Evolutionary conservation across 37 sponge, comb jelly and placozoan species (phyloP).

Genomic region (Ephydatia muelleri): DNA sequence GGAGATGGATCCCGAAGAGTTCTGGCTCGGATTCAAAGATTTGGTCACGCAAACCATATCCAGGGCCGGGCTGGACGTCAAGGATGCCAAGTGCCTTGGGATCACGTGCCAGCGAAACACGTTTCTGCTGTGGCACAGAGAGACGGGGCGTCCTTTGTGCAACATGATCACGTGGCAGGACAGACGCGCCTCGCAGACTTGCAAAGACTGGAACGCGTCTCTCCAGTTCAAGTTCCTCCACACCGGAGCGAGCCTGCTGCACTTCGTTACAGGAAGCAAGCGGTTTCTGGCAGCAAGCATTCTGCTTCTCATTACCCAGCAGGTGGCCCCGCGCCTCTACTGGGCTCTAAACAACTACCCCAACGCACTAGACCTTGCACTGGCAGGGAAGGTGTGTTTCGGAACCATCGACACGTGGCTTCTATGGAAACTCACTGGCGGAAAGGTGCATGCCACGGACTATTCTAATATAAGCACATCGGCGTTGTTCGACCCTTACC

Average conservation of each 20-base stretch:
- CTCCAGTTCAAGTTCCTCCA: conserved; percentile 68
- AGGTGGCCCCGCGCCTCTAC: conserved; percentile 70
- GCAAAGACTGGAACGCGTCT: conserved; percentile 78
- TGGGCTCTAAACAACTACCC: conserved; percentile 84
- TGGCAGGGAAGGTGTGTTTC: conserved; percentile 74
- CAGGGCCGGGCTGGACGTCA: conserved; percentile 37
- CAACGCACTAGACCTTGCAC: conserved; percentile 50
- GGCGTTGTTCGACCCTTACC: conserved; percentile 84
- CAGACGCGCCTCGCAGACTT: conserved; percentile 57
- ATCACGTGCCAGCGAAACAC: conserved; percentile 87
- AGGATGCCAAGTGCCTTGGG: conserved; percentile 71
- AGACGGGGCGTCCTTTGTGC: conserved; percentile 82
- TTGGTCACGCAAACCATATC: conserved; percentile 41
- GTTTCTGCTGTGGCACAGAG: conserved; percentile 87
- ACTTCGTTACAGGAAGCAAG: conserved; percentile 70
- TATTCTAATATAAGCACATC: conserved; percentile 85
- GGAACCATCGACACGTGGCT: conserved; percentile 96
- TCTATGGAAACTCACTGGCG: conserved; percentile 91
- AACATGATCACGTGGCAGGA: conserved; percentile 98
- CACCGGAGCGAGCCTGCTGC: conserved; percentile 44
- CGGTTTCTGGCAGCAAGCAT: conserved; percentile 78
- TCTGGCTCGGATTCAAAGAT: conserved; percentile 74
- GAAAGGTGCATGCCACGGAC: conserved; percentile 86
- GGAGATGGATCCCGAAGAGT: conserved; percentile 82
- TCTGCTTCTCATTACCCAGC: conserved; percentile 48